Base-by-base conservation (phyloP, 2,797 vertebrate genomes). In the Crypturellus tataupa region DNA sequence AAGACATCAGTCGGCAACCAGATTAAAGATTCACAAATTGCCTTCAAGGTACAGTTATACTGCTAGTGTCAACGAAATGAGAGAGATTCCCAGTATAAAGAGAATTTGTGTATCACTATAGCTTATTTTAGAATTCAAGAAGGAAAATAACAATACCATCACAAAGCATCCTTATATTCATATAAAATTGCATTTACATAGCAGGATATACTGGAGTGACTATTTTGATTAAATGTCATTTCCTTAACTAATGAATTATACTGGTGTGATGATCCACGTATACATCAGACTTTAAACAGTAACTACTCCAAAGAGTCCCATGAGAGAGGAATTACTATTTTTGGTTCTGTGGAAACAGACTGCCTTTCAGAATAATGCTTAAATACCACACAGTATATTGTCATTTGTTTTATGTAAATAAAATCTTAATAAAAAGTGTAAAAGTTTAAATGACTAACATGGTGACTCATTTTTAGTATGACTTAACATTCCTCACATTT, bases 381-480 rank as follows among this genome's bases (percentile, higher is more conserved):
- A 93, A 91, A 90, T 92, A 94, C 83, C 95, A 95, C 10, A 59
- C 24, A 90, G 69, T 86, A 82, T 87, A 95, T 46, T 96, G 80
- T 85, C 80, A 92, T 90, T 94, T 96, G 94, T 93, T 96, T 97
- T 93, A 93, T 90, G 90, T 95, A 97, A 97, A 96, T 60, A 95
- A 96, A 96, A 93, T 89, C 47, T 95, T 95, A 96, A 96, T 96
- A 89, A 96, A 93, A 94, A 95, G 86, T 85, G 82, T 80, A 90
- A 42, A 85, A 93, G 95, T 94, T 96, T 89, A 94, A 92, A 80
- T 95, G 93, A 95, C 69, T 96, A 96, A 90, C 63, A 93, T 16
- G 89, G 80, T 94, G 93, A 97, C 56, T 97, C 82, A 96, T 56
- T 95, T 90, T 77, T 33, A 59, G 58, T 39, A 56, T 83, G 88